phyloP scores from a whole-genome alignment of 2,888 invertebrate species.

The Formica aserva region DNA sequence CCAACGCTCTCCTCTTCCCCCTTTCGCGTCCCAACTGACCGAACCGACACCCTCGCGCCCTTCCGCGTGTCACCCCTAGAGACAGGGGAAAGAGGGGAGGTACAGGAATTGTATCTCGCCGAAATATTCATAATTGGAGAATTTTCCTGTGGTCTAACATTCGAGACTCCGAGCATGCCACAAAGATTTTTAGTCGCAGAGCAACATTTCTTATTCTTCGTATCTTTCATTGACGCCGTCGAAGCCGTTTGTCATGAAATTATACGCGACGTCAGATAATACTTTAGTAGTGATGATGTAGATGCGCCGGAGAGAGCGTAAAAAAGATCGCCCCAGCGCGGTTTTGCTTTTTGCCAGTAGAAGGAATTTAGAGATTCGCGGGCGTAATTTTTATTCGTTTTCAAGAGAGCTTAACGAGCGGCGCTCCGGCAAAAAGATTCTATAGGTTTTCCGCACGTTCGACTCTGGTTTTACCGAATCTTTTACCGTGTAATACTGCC shows the following conservation, averaged over 20 bases:
- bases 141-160: slow-evolving; percentile 56
- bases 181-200: background rate
- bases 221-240: background rate
- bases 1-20: slow-evolving; percentile 25
- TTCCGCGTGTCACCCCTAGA: background rate
- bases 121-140: slow-evolving; percentile 75
- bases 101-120: slow-evolving; percentile 45
- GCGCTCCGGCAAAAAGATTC: slow-evolving; percentile 60
- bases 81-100: slow-evolving; percentile 18
- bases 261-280: slow-evolving; percentile 31
- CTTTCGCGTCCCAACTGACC: slow-evolving; percentile 18
- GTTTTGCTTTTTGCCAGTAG: slow-evolving; percentile 48
- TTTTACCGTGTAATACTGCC: slow-evolving; percentile 40
- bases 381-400: slow-evolving; percentile 70
- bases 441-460: slow-evolving; percentile 59
- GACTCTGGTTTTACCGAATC: slow-evolving; percentile 52
- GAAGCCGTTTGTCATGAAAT: slow-evolving; percentile 35
- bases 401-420: slow-evolving; percentile 63
- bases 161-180: background rate
- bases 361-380: slow-evolving; percentile 52
- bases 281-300: slow-evolving; percentile 46
- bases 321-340: slow-evolving; percentile 25
- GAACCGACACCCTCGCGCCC: slow-evolving; percentile 37
- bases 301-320: slow-evolving; percentile 17
- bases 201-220: background rate